Percentiles rank a stretch among this genome's conserved stretches.
phyloP scores from a whole-genome alignment of 2,888 invertebrate genomes.

The Drosophila sordidapex region DNA sequence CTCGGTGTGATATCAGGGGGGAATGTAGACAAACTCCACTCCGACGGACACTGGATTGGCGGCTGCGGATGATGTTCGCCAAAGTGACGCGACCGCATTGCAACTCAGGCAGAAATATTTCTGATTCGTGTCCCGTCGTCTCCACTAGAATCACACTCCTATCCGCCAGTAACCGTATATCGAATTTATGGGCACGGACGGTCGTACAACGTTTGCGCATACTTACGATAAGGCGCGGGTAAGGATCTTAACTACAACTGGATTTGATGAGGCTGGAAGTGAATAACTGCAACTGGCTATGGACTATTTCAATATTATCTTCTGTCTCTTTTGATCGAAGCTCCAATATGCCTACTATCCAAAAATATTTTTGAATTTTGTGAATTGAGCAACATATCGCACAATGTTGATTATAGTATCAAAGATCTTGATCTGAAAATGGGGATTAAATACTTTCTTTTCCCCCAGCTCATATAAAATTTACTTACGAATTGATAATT shows the following conservation, averaged over 20 bases:
- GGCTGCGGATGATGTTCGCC: constrained; percentile 38
- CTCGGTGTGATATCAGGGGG: background rate
- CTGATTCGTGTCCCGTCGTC: constrained; percentile 46
- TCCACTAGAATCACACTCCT: constrained; percentile 51
- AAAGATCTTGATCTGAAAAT: constrained; percentile 3
- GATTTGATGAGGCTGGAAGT: background rate
- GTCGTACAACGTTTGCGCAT: constrained; percentile 11
- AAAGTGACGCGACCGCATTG: constrained; percentile 30
- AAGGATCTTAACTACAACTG: background rate
- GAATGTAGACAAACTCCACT: background rate
- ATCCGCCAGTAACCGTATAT: constrained; percentile 44
- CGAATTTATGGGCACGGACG: constrained; percentile 14
- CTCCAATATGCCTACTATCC: background rate
- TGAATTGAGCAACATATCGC: background rate
- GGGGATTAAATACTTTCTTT: background rate
- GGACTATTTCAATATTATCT: background rate
- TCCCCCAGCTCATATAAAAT: background rate
- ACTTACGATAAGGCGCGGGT: background rate
- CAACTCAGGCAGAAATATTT: constrained; percentile 57
- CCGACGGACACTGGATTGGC: constrained; percentile 14
- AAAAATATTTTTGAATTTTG: constrained; percentile 30
- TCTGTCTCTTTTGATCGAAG: background rate
- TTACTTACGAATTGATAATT: background rate
- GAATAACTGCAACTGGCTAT: background rate
- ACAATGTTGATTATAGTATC: constrained; percentile 23